phyloP scores from a whole-genome alignment of 2,888 invertebrate species.

The Allacma fusca region DNA sequence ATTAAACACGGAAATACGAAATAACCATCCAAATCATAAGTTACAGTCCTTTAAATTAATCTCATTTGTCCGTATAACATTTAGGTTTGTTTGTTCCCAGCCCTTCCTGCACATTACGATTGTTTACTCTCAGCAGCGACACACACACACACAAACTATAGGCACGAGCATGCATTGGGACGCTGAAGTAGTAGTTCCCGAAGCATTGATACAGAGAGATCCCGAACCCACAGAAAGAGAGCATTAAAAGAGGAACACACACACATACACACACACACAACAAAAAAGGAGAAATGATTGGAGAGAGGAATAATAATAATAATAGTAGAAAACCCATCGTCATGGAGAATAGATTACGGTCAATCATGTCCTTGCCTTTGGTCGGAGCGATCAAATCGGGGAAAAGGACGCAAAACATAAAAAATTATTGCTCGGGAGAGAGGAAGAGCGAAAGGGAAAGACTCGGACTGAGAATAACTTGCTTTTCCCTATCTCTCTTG shows the following conservation, averaged over 20 bases:
- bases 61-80: neutral
- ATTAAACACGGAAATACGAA: neutral
- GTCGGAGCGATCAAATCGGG: constrained; percentile 32
- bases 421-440: constrained; percentile 33
- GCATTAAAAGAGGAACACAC: constrained; percentile 4
- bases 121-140: neutral
- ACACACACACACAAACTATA: no score
- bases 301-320: constrained; percentile 11
- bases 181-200: no score
- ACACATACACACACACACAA: neutral
- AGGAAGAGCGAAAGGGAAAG: constrained; percentile 10
- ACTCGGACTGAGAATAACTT: neutral
- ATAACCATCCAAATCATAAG: constrained; percentile 8
- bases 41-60: neutral
- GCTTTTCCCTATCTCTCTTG: neutral
- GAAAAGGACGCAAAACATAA: constrained; percentile 22
- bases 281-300: constrained; percentile 13
- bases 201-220: no score
- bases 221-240: neutral
- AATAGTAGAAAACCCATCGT: constrained; percentile 37
- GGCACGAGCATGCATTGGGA: neutral
- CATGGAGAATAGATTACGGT: constrained; percentile 38
- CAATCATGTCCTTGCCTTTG: constrained; percentile 31
- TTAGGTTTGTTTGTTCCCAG: neutral
- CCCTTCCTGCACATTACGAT: neutral